Base-by-base conservation (phyloP, 2,113 vertebrate species). In the Oncorhynchus mykiss region DNA sequence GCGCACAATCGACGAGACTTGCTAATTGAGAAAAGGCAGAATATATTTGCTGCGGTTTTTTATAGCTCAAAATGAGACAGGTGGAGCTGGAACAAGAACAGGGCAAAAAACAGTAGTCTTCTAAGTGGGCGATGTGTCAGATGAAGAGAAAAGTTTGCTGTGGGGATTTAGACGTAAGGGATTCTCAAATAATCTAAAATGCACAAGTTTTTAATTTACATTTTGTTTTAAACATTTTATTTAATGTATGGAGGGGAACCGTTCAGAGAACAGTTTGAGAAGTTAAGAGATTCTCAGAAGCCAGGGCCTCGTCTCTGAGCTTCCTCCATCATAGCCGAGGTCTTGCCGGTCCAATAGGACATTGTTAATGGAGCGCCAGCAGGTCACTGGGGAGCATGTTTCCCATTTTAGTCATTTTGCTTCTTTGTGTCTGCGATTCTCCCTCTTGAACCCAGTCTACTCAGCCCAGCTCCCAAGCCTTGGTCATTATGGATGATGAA, bases 401-500 rank as follows among this genome's bases (percentile, higher is more conserved):
- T 92, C 89, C 90, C 76, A 77, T 90, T 92, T 92, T 93, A 92
- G 91, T 89, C 82, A 85, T 86, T 89, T 88, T 86, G 82, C 78
- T 81, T 90, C 39, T 86, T 86, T 84, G 76, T 91, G 87, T 90
- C 87, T 88, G 72, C 80, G 39, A 80, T 86, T 81, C 54, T 90
- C 80, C 76, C 72, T 78, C 86, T 18, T 90, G 86, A 90, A 91
- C 87, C 81, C 51, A 73, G 85, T 86, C 84, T 87, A 78, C 82
- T 72, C 79, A 69, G 64, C 66, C 66, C 66, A 62, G 83, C 88
- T 92, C 89, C 78, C 72, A 79, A 88, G 88, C 88, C 88, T 78
- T 83, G 87, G 89, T 85, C 90, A 89, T 92, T 92, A 92, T 84
- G 85, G 87, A 94, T 93, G 93, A 94, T 93, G 90, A 94, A 94